A percentile compares a stretch with the other conserved stretches of the same genome.
phyloP scores from a whole-genome alignment of 2,888 invertebrate genomes.

The Oscheius myriophilus region DNA sequence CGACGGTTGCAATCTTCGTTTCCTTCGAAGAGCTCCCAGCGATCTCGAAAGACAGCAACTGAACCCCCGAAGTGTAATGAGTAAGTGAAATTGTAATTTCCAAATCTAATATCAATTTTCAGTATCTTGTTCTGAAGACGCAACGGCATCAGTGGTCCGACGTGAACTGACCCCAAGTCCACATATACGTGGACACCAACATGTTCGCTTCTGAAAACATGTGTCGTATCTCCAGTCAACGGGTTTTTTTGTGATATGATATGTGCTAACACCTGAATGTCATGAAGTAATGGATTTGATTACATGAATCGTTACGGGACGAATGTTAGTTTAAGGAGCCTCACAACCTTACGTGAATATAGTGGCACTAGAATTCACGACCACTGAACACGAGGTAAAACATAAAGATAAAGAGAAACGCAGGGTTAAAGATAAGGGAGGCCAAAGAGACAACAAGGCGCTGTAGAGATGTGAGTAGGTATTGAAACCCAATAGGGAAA shows the following conservation, averaged over 20 bases:
- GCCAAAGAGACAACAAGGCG: no score
- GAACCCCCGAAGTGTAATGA: slow-evolving; percentile 17
- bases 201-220: slow-evolving; percentile 14
- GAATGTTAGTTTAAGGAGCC: no score
- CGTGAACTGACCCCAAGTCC: slow-evolving; percentile 1
- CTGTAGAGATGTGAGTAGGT: no score
- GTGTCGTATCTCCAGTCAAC: background rate
- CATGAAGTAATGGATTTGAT: no score
- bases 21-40: background rate
- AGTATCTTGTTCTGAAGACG: slow-evolving; percentile 24
- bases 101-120: background rate
- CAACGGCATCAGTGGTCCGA: slow-evolving; percentile 18
- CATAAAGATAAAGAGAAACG: no score
- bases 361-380: no score
- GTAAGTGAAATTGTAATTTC: background rate
- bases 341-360: no score
- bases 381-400: no score
- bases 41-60: slow-evolving; percentile 23
- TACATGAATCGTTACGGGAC: no score
- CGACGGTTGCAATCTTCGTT: slow-evolving; percentile 6
- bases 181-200: background rate
- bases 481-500: no score
- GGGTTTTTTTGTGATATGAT: slow-evolving; percentile 20
- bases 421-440: no score
- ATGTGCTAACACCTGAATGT: no score